Base-by-base conservation (phyloP, 2,888 invertebrate species). In the Alentia gelatinosa region DNA sequence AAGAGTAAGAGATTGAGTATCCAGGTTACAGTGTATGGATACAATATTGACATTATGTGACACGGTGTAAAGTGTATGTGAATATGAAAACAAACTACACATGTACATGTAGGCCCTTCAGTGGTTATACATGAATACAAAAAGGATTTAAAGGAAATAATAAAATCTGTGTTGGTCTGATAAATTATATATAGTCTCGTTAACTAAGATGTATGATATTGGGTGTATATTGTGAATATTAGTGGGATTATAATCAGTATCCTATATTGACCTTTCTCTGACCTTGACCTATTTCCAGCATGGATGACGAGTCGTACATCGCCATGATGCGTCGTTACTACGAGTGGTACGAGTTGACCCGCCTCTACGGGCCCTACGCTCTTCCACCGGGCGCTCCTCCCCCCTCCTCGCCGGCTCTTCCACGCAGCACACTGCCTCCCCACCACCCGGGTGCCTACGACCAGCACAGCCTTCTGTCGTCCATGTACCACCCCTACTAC, bases 291-390 rank as follows among this genome's bases (percentile, higher is more conserved):
- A 7, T 15, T 42, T 42, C 1, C 86, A 86, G 86, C 12, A 50
- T 86, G 42, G 86, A 86, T 26, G 86, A 86, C 30, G 86, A 86
- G 50, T 42, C 86, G 26, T 86, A 86, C 35, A 30, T 86, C 4
- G 86, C 86, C 86, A 42, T 86, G 47, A 86, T 86, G 86, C 42
- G 86, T 1, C 86, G 86, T 86, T 86, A 86, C 86, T 86, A 86
- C 26, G 86, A 86, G 86, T 86, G 86, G 86, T 86, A 86, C 86
- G 86, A 86, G 86, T n/a, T 86, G 86, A 33, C 26, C 9, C 42
- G 86, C 9, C 42, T 86, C 5, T 86, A 86, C 30, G 86, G 86
- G 0, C 42, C 86, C 19, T 86, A 86, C 30, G 86, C n/a, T 15
- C 1, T 86, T 26, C 42, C 86, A 42, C 86, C 86, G 1, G 47